Base-by-base conservation (phyloP, 1,140 invertebrate species). In the Chrysomallon squamiferum region DNA sequence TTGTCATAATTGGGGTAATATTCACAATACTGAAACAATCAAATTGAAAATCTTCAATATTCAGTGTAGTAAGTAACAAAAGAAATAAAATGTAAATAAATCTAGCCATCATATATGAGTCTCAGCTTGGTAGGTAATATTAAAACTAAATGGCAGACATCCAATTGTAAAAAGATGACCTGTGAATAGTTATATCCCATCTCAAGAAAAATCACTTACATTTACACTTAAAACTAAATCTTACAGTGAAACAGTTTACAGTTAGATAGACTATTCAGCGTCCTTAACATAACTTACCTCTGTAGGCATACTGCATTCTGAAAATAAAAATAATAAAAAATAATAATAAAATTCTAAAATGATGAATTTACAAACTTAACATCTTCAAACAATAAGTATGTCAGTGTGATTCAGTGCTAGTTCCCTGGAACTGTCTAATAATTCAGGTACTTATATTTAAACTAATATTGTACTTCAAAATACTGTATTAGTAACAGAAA, bases 1-100 rank as follows among this genome's bases (percentile, higher is more conserved):
- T 97, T 97, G 65, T 97, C 96, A 86, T 95, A 95, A 81, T 96
- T 94, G 43, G 96, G 95, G 87, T 97, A 97, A 86, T 95, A 98
- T 89, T 98, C 96, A 84, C 97, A 99, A 82, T 98, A 99, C 92
- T 95, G 82, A 50, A 88, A 84, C 56, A 80, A 56, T 43, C 20
- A 58, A 25, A 30, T 60, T 18, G 45, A 43, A 60, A 58, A 61
- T 65, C n/a, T 41, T 54, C 30, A 61, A 47, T 56, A 66, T 59
- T 30, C 45, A 45, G 25, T 47, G 27, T 45, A 32, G 60, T 30
- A 25, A 29, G 32, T 56, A 65, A 6, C 18, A 45, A 22, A 43
- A 47, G 68, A 61, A 15, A 35, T 18, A 33, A 38, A 43, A 62
- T 43, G 13, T 29, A 22, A 50, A 30, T 50, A 13, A 25, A 52